Conservation (phyloP, 2,113 vertebrate species). For the Podiceps cristatus region DNA sequence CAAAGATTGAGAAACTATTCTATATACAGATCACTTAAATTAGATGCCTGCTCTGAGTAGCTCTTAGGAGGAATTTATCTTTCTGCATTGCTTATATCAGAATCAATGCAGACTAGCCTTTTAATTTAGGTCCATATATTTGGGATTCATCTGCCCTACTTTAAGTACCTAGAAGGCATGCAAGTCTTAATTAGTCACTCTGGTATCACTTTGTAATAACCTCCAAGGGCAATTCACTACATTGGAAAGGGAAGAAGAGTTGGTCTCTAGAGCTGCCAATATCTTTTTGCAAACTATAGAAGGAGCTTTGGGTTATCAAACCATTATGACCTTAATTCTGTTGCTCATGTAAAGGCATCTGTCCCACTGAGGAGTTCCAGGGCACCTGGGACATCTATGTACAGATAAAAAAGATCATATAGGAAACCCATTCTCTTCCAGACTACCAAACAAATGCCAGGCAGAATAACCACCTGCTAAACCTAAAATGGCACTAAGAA, state of each 20-base stretch:
- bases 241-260: not conserved
- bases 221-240: not conserved
- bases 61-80: constrained; percentile 26
- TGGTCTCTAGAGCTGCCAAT: not conserved
- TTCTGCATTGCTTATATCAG: not conserved
- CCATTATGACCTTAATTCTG: not conserved
- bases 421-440: not conserved
- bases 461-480: not conserved
- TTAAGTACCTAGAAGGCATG: not conserved
- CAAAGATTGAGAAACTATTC: not conserved
- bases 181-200: constrained; percentile 13
- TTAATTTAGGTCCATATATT: constrained; percentile 24
- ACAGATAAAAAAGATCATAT: not conserved
- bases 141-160: constrained; percentile 32
- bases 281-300: not conserved
- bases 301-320: not conserved
- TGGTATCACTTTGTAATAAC: constrained; percentile 14
- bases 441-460: not conserved
- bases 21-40: constrained; percentile 9
- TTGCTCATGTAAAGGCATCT: not conserved
- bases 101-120: constrained; percentile 2
- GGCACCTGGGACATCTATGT: not conserved
- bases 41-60: not conserved
- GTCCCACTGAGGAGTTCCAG: not conserved
- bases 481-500: not conserved